Evolutionary conservation across 2,113 vertebrate genomes (phyloP), one percentile per base, ranked within the genome.

Genomic region (human (Homo sapiens)): DNA sequence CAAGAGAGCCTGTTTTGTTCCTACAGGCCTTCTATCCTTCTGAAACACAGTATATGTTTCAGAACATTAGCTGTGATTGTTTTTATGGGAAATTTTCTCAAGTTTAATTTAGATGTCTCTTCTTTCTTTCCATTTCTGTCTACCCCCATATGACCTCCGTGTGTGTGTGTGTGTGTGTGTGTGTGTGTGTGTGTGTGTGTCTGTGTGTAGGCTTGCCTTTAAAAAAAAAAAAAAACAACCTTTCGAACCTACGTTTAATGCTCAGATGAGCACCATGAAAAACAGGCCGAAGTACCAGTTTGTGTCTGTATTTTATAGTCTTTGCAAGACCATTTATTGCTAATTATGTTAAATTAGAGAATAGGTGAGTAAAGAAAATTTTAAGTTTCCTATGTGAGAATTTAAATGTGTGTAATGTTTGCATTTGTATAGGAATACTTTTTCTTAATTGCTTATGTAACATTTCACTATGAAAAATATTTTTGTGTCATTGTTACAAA

Each of bases 391-490:
- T 61, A 9, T 52, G 13, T 92, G 32, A 92, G 92, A 80, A 73
- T 94, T 86, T 87, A 86, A 96, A 50, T 94, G 40, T 64, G 92
- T 81, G 14, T 91, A 88, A 89, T 59, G 7, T 90, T 95, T 95
- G 50, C 64, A 20, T 92, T 79, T 89, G 2, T 90, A 50, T 87
- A 70, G 9, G 13, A 88, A 48, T 93, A 87, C 1, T 79, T 96
- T 97, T 93, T 90, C 22, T 75, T 84, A 89, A 52, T 84, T 95
- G 59, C 55, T 89, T 94, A 55, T 57, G 9, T 90, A 96, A 59
- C 48, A 84, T 88, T 93, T 97, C 73, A 73, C 48, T 89, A 55
- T 94, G 55, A 95, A 96, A 43, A 96, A 55, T 96, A 64, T 76
- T 95, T 95, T 81, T 59, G 80, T 89, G 27, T 84, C 59, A 48